Base-by-base conservation (phyloP, 2,797 vertebrate species). In the Nyctibius grandis region DNA sequence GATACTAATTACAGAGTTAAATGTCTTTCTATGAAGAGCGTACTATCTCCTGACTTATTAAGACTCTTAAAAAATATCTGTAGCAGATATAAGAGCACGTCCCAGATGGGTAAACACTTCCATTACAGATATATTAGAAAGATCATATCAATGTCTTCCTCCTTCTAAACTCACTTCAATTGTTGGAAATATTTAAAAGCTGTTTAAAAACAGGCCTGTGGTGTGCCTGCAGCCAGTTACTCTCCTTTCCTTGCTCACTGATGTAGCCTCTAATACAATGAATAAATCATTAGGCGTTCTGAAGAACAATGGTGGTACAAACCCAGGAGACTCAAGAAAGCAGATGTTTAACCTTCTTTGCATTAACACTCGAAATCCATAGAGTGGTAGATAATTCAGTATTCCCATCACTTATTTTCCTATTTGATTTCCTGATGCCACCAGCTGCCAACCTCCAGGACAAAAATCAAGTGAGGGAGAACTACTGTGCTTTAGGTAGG, bases 271-370 rank as follows among this genome's bases (percentile, higher is more conserved):
- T 96, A 95, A 94, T 22, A 56, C 33, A 65, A 95, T 96, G 90
- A 97, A 97, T 97, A 97, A 96, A 96, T 93, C 88, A 95, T 95
- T 56, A 93, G 56, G 63, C 5, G 7, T 53, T 82, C 68, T 68
- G 74, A 90, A 95, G 57, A 91, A 87, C 50, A 88, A 69, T 6
- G 25, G 72, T 69, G 36, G 51, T 61, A 78, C 25, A 87, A 89
- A 84, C 92, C 80, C 95, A 92, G 63, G 90, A 83, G 91, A 94
- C 82, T 50, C 16, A 53, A 88, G 65, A 85, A 92, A 91, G 68
- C 72, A 88, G 74, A 75, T 73, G 76, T 91, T 93, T 78, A 92
- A 88, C 64, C 68, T 92, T 65, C 65, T 94, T 59, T 81, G 64
- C 60, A 92, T 78, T 70, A 92, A 89, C 1, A 6, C 40, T 86